Base-by-base conservation (phyloP, 1,140 invertebrate species). In the Drosophila serrata region DNA sequence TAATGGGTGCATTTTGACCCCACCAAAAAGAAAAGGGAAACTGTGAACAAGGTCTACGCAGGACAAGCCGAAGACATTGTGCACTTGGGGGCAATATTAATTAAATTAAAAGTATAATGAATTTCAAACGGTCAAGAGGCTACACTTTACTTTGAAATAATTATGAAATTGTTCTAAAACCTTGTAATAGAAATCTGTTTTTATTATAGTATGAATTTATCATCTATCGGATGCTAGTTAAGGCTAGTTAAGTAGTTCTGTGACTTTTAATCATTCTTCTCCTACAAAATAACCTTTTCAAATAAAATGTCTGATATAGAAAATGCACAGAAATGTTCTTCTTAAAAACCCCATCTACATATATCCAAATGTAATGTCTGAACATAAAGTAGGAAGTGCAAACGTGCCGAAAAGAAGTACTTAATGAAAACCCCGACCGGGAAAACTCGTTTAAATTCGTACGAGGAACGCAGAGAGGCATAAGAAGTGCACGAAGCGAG, bases 1-100 rank as follows among this genome's bases (percentile, higher is more conserved):
- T 81, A 87, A 87, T 87, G 73, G 85, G 76, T 53, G 58, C 75
- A 29, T 77, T 78, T 70, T 51, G 53, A 53, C 45, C 33, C n/a
- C 12, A n/a, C 31, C 33, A 55, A 45, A 75, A 64, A 46, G 46
- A 40, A 74, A 49, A 39, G 19, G 17, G 39, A 45, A 55, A 56
- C 46, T 49, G 35, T 59, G 39, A 60, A 55, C n/a, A 19, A 12
- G n/a, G 31, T 55, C 27, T 45, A 17, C 7, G 17, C 4, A 56
- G 17, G 6, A 13, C 11, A 17, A 49, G 31, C 33, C 13, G 15
- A 57, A 49, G 12, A 35, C 17, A 15, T 7, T 35, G 33, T 65
- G n/a, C 29, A n/a, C 29, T 62, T 22, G 56, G 37, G 19, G 15
- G 4, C 6, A 11, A 29, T 45, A 13, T 15, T 45, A 27, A 27